phyloP scores from a whole-genome alignment of 2,797 vertebrate species.

The Pseudopleuronectes americanus region DNA sequence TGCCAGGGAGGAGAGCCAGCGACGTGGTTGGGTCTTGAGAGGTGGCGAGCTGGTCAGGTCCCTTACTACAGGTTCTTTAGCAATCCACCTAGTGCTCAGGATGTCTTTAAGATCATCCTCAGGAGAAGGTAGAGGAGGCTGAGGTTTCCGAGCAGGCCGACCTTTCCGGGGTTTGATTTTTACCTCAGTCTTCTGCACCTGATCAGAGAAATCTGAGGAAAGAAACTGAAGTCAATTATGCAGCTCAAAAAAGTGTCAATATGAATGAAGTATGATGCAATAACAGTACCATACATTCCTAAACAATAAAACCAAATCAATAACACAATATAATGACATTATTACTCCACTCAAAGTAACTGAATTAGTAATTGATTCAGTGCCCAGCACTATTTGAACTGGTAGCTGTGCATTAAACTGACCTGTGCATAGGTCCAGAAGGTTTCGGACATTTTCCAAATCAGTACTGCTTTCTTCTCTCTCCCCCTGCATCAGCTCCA shows the following conservation, averaged over 20 bases:
- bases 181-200: conserved; percentile 68
- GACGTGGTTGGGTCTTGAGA: conserved; percentile 76
- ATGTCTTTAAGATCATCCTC: conserved; percentile 83
- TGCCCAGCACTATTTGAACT: background rate
- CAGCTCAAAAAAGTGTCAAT: background rate
- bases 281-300: rapidly evolving
- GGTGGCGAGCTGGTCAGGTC: conserved; percentile 81
- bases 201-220: conserved; percentile 70
- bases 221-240: background rate
- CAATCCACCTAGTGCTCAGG: conserved; percentile 78
- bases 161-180: conserved; percentile 87
- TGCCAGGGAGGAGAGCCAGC: conserved; percentile 79
- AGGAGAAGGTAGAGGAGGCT: conserved; percentile 42
- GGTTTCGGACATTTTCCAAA: conserved; percentile 86
- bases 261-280: background rate
- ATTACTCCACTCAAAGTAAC: background rate
- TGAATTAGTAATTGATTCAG: background rate
- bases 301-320: background rate
- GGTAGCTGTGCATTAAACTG: conserved; percentile 28
- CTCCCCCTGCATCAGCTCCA: conserved; percentile 88
- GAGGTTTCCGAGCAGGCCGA: conserved; percentile 58
- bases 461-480: conserved; percentile 84
- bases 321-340: background rate
- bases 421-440: conserved; percentile 90
- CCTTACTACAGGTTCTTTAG: conserved; percentile 75